phyloP scores from a whole-genome alignment of 2,797 vertebrate species.

The Darevskia mixta region DNA sequence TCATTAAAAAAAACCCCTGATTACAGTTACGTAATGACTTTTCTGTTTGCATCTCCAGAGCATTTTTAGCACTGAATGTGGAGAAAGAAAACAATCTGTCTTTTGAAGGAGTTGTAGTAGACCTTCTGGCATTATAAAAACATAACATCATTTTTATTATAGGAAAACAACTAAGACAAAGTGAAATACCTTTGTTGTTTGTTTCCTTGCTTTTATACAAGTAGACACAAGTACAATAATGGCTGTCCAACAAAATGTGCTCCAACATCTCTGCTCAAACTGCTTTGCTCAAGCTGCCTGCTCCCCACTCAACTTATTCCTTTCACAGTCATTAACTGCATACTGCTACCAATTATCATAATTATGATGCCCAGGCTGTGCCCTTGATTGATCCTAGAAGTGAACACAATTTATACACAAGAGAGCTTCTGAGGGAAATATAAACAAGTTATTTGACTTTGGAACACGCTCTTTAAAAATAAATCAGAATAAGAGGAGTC shows the following conservation, averaged over 20 bases:
- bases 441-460: conserved; percentile 37
- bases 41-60: not conserved
- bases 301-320: conserved; percentile 39
- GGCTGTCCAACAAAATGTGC: conserved; percentile 42
- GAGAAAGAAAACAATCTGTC: not conserved
- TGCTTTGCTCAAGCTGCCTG: not conserved
- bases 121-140: not conserved
- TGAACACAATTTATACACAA: conserved; percentile 56
- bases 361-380: conserved; percentile 64
- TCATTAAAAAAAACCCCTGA: not conserved
- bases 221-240: not conserved
- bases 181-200: not conserved
- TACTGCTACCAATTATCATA: conserved; percentile 59
- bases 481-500: not conserved
- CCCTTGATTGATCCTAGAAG: conserved; percentile 64
- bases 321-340: conserved; percentile 53
- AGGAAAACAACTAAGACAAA: not conserved
- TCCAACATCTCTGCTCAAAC: not conserved
- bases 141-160: not conserved
- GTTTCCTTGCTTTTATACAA: conserved; percentile 21
- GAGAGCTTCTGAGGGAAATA: conserved; percentile 61
- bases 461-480: not conserved
- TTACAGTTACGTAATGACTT: not conserved
- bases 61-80: not conserved
- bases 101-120: not conserved